Percentiles rank a stretch among this genome's conserved stretches.
phyloP scores from a whole-genome alignment of 2,113 vertebrate species.

The Erpornis zantholeuca region DNA sequence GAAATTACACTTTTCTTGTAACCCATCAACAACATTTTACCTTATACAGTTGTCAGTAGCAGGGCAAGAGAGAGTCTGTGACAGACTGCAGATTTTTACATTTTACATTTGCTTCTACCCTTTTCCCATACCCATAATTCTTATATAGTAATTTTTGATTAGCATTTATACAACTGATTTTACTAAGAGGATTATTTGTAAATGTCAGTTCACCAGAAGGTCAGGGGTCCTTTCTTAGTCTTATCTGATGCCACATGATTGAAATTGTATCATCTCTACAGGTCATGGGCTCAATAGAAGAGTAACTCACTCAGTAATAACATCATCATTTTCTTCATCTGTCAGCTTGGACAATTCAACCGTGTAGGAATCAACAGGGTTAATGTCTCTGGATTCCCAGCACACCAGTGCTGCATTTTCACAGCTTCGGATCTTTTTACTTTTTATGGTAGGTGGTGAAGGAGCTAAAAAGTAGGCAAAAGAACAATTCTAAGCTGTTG shows the following conservation, averaged over 20 bases:
- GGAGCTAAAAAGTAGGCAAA: conserved; percentile 77
- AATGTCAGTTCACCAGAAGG: background rate
- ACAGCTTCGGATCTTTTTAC: conserved; percentile 79
- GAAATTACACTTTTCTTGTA: background rate
- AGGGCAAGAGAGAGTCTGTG: background rate
- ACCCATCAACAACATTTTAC: background rate
- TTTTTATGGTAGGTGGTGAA: conserved; percentile 79
- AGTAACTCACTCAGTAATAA: conserved; percentile 74
- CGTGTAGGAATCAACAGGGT: conserved; percentile 92
- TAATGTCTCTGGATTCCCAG: conserved; percentile 90
- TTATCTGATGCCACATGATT: background rate
- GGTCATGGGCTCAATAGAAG: background rate
- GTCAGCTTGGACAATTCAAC: conserved; percentile 82
- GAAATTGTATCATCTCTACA: background rate
- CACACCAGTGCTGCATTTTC: conserved; percentile 84
- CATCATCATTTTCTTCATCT: background rate
- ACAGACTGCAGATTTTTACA: background rate
- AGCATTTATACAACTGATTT: background rate
- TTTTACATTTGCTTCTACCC: background rate
- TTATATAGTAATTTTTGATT: background rate
- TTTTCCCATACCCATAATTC: background rate
- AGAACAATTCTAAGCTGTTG: background rate
- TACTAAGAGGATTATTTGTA: background rate
- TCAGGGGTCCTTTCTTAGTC: background rate
- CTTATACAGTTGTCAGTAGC: background rate